These are phyloP conservation scores for Colostygia pectinataria DNA, from an alignment of 2,888 invertebrate genomes.

Conservation along the genomic window DNA sequence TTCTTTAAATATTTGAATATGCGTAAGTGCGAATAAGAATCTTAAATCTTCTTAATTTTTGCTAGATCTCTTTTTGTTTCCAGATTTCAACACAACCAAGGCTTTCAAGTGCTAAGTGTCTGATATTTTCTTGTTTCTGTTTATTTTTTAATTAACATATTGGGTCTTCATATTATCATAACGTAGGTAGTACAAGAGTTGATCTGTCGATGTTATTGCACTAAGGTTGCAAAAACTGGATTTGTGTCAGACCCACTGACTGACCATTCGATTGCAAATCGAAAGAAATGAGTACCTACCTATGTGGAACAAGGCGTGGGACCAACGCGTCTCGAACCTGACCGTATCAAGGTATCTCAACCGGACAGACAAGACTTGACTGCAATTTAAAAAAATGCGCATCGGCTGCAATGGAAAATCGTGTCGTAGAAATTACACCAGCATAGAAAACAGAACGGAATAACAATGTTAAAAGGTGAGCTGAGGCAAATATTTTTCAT, in stretches of 20 bases:
- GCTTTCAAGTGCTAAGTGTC: constrained; percentile 43
- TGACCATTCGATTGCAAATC: constrained; percentile 53
- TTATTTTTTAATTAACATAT: constrained; percentile 12
- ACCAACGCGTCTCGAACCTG: constrained; percentile 70
- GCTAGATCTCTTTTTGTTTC: constrained; percentile 56
- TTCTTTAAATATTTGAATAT: constrained; percentile 69
- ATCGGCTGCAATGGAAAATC: constrained; percentile 54
- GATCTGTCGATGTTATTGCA: constrained; percentile 15
- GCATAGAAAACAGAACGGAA: constrained; percentile 44
- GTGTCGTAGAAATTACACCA: constrained; percentile 53
- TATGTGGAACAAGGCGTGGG: constrained; percentile 74
- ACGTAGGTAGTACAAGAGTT: background rate
- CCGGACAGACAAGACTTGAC: constrained; percentile 72
- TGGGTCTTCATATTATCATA: background rate
- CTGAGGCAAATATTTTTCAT: constrained; percentile 12
- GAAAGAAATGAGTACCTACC: constrained; percentile 58
- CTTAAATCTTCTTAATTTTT: constrained; percentile 75
- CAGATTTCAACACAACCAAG: constrained; percentile 45
- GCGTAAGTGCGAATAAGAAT: constrained; percentile 79
- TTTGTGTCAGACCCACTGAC: constrained; percentile 49
- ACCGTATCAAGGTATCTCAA: constrained; percentile 78
- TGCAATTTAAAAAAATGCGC: constrained; percentile 61
- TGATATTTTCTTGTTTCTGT: constrained; percentile 28
- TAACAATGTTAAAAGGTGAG: constrained; percentile 19
- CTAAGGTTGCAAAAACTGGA: constrained; percentile 31